These are phyloP conservation scores for Tiaroga cobitis DNA, from an alignment of 2,797 vertebrate genomes.

Conservation along the genomic window DNA sequence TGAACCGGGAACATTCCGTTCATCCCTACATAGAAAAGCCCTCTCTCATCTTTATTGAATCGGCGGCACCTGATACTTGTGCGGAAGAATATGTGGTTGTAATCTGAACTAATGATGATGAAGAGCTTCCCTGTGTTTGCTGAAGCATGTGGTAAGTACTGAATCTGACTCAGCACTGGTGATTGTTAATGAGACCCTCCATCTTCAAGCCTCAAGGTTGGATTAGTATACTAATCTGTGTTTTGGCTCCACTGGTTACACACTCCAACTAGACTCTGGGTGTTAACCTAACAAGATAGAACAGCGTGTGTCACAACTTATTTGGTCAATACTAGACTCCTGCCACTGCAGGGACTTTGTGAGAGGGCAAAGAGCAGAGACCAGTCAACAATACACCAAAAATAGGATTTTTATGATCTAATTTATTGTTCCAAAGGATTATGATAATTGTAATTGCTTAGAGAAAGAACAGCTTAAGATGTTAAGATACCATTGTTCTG, in stretches of 20 bases:
- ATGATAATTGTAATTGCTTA: background rate
- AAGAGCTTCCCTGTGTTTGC: slow-evolving; percentile 14
- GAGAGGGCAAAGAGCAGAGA: background rate
- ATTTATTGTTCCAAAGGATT: slow-evolving; percentile 1
- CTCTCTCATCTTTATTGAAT: slow-evolving; percentile 17
- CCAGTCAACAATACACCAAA: background rate
- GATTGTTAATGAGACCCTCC: slow-evolving; percentile 11
- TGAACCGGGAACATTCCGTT: background rate
- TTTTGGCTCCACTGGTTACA: slow-evolving; percentile 5
- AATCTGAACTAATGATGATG: slow-evolving; percentile 29
- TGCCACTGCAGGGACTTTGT: background rate
- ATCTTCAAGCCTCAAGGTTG: background rate
- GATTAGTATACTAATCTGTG: slow-evolving; percentile 33
- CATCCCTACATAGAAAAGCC: background rate
- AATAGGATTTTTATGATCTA: background rate
- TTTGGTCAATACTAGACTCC: background rate
- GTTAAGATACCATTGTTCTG: background rate
- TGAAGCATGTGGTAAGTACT: slow-evolving; percentile 11
- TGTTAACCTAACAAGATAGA: slow-evolving; percentile 14
- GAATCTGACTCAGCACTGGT: background rate
- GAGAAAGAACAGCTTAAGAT: background rate
- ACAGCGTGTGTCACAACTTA: slow-evolving; percentile 24
- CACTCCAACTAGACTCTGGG: slow-evolving; percentile 9
- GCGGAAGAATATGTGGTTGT: slow-evolving; percentile 14
- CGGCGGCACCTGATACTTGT: slow-evolving; percentile 5